Conservation (phyloP, 2,113 vertebrate genomes). For the Oceanodroma tethys region DNA sequence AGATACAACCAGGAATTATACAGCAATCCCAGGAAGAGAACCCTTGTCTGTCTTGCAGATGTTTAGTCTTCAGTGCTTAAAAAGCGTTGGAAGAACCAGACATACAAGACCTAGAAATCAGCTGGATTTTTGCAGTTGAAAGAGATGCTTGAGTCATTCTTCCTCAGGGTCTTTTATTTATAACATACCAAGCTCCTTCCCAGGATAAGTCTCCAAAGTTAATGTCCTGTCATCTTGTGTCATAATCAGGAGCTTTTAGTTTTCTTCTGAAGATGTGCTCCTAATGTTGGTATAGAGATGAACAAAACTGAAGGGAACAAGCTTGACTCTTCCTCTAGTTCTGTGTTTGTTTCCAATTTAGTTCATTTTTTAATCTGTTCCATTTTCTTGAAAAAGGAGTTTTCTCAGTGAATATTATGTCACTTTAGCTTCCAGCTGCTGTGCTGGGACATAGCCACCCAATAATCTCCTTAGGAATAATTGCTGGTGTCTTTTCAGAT, state of each 20-base stretch:
- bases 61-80: background rate
- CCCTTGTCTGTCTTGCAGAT: background rate
- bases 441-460: conserved; percentile 53
- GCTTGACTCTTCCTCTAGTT: background rate
- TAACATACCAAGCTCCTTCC: background rate
- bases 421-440: conserved; percentile 31
- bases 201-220: background rate
- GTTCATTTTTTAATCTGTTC: background rate
- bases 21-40: background rate
- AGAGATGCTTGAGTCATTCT: background rate
- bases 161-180: background rate
- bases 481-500: conserved; percentile 78
- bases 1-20: background rate
- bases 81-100: background rate
- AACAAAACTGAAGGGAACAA: background rate
- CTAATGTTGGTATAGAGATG: background rate
- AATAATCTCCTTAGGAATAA: conserved; percentile 72
- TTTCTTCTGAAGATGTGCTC: background rate
- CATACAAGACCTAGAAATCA: background rate
- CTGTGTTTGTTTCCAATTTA: background rate
- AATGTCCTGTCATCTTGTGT: background rate
- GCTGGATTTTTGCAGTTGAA: background rate
- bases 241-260: background rate
- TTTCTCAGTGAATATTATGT: conserved; percentile 12
- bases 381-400: background rate